A percentile compares a stretch with the other conserved stretches of the same genome.
phyloP scores from a whole-genome alignment of 1,140 invertebrate genomes.

The Camponotus vicinus region DNA sequence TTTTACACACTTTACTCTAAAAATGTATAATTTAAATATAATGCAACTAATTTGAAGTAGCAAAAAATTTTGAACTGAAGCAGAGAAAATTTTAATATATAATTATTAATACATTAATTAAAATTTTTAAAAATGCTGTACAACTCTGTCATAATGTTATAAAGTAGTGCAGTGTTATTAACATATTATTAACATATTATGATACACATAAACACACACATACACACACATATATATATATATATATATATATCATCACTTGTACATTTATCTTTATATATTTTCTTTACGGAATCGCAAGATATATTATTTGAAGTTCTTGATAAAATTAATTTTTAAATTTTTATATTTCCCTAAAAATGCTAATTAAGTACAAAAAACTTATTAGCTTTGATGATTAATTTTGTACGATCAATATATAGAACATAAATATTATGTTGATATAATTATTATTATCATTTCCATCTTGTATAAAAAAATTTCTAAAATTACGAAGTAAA shows the following conservation, averaged over 20 bases:
- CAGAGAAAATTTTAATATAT: not conserved
- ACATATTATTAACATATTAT: not conserved
- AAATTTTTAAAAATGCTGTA: slow-evolving; percentile 9
- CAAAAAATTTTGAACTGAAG: not conserved
- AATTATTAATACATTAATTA: not conserved
- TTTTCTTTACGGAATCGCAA: too few relatives aligned
- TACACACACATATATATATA: too few relatives aligned
- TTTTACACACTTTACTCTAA: slow-evolving; percentile 4
- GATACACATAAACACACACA: too few relatives aligned
- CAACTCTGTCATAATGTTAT: not conserved
- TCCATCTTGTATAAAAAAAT: not conserved
- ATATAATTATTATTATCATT: not conserved
- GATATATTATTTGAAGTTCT: not conserved
- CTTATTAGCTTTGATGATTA: not conserved
- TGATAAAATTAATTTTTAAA: not conserved
- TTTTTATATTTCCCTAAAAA: not conserved
- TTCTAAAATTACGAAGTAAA: not conserved
- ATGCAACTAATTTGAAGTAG: slow-evolving; percentile 42
- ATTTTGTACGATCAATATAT: not conserved
- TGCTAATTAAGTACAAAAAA: not conserved
- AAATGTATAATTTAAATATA: not conserved
- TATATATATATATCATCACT: too few relatives aligned
- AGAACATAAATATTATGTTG: not conserved
- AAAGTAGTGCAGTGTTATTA: not conserved
- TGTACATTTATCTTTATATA: too few relatives aligned